Evolutionary conservation across 2,113 vertebrate genomes (phyloP).

Genomic region (Hucho hucho): DNA sequence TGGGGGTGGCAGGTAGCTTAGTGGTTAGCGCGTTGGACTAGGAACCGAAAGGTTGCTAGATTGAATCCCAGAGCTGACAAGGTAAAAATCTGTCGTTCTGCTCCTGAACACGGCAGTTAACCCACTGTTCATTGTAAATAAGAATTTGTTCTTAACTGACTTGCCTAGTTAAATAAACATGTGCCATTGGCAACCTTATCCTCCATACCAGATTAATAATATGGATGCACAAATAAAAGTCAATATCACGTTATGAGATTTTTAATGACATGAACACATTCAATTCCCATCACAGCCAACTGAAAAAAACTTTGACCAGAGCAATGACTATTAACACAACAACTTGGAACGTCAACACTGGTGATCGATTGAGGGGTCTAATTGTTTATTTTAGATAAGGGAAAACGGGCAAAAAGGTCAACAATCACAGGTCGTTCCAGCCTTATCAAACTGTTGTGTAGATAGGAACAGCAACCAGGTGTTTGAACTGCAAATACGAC

Average conservation of each 20-base stretch:
- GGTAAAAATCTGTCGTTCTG: too few species aligned
- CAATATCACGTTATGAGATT: background rate
- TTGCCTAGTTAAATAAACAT: too few species aligned
- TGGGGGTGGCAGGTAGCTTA: too few species aligned
- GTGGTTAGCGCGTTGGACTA: too few species aligned
- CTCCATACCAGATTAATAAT: background rate
- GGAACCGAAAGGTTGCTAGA: too few species aligned
- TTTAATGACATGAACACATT: background rate
- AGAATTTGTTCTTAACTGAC: too few species aligned
- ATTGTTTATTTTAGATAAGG: slow-evolving; percentile 16
- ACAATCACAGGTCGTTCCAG: background rate
- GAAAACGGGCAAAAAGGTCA: background rate
- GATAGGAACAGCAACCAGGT: background rate
- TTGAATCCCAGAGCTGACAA: too few species aligned
- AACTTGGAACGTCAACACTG: background rate
- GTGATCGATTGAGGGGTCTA: slow-evolving; percentile 4
- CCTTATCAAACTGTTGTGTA: background rate
- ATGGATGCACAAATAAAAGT: background rate
- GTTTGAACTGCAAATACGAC: background rate
- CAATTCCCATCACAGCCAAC: background rate
- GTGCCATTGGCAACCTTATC: background rate
- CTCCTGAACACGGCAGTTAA: too few species aligned
- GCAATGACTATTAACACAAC: slow-evolving; percentile 4
- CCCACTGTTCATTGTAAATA: too few species aligned
- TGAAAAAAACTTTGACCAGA: background rate